Percentiles rank a stretch among this genome's conserved stretches.
These are phyloP conservation scores for Pecten maximus DNA, from an alignment of 2,888 invertebrate species.

Conservation along the genomic window DNA sequence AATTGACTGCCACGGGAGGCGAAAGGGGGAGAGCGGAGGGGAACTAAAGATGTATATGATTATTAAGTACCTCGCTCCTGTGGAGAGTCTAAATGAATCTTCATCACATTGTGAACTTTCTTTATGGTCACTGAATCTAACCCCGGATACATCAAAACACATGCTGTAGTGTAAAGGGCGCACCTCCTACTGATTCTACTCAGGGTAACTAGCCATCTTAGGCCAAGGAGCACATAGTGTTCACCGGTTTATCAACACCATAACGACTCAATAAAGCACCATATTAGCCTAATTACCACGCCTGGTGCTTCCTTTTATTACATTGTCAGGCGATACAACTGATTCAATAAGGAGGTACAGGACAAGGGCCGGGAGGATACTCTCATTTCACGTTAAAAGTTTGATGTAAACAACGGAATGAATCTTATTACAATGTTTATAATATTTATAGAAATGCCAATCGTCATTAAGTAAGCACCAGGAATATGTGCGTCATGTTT, in stretches of 20 bases:
- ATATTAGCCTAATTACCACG: background rate
- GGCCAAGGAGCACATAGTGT: background rate
- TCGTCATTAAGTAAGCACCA: too few species aligned
- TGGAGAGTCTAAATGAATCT: background rate
- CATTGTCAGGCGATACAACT: background rate
- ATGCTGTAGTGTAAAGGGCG: background rate
- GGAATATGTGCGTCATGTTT: too few species aligned
- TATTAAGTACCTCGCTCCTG: background rate
- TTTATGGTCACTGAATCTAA: background rate
- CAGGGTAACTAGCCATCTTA: background rate
- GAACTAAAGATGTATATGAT: background rate
- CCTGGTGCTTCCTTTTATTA: background rate
- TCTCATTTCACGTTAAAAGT: background rate
- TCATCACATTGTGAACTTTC: conserved; percentile 5
- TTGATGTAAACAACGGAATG: too few species aligned
- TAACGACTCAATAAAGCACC: background rate
- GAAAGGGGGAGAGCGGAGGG: background rate
- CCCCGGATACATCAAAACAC: background rate
- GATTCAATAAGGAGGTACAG: background rate
- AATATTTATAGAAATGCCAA: too few species aligned
- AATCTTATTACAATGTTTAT: too few species aligned
- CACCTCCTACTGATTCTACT: background rate
- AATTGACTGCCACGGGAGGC: background rate
- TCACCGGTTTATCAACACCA: background rate
- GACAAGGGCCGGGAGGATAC: background rate